These are phyloP conservation scores for Larimichthys crocea DNA, from an alignment of 2,113 vertebrate genomes.

Conservation along the genomic window DNA sequence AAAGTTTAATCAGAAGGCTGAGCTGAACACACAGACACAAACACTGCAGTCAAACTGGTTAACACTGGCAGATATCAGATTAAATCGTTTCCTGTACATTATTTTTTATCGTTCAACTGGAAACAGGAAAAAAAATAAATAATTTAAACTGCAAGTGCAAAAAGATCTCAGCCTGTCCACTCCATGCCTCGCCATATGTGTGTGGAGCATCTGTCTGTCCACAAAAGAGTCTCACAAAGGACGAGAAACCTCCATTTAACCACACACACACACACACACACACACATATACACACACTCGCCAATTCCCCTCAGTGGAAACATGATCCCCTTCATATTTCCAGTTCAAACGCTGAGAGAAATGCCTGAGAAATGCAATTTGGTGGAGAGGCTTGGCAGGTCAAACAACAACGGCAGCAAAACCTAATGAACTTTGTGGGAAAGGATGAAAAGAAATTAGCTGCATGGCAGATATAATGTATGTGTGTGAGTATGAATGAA, in stretches of 20 bases:
- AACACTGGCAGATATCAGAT: too few species aligned
- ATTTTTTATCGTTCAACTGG: too few species aligned
- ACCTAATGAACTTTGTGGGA: slow-evolving; percentile 75
- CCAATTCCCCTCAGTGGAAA: slow-evolving; percentile 66
- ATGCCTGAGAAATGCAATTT: slow-evolving; percentile 76
- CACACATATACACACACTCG: slow-evolving; percentile 32
- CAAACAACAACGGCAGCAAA: slow-evolving; percentile 66
- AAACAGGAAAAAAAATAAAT: neutral
- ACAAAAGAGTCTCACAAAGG: slow-evolving; percentile 44
- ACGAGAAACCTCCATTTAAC: slow-evolving; percentile 19
- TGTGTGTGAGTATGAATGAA: slow-evolving; percentile 58
- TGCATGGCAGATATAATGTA: slow-evolving; percentile 65
- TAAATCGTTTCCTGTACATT: too few species aligned
- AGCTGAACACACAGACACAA: too few species aligned
- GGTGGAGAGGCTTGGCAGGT: slow-evolving; percentile 66
- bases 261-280: slow-evolving; percentile 19
- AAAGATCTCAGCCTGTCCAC: neutral
- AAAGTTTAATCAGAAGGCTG: too few species aligned
- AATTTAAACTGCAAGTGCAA: neutral
- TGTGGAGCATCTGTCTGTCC: slow-evolving; percentile 40
- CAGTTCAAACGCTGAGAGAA: slow-evolving; percentile 77
- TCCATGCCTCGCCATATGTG: slow-evolving; percentile 1
- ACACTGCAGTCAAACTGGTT: too few species aligned
- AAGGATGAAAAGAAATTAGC: slow-evolving; percentile 72
- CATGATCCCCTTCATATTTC: slow-evolving; percentile 76